These are phyloP conservation scores for Phocoena sinus DNA, from an alignment of 2,113 vertebrate genomes.

Conservation along the genomic window DNA sequence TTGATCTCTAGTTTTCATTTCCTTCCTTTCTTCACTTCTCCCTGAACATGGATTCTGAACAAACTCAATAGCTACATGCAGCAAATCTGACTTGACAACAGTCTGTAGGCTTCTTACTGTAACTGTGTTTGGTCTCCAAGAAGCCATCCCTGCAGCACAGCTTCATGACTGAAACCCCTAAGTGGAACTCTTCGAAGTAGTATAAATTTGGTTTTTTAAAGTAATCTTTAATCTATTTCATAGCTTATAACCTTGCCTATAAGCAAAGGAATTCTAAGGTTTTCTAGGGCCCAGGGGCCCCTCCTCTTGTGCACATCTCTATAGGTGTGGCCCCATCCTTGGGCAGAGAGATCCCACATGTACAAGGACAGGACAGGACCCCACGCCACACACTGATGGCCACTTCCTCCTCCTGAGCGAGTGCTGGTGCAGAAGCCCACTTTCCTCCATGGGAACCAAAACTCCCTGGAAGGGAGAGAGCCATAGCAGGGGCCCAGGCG, in stretches of 20 bases:
- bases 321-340: not conserved
- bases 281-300: not conserved
- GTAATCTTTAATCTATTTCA: not conserved
- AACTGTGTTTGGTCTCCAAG: not conserved
- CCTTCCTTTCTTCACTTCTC: not conserved
- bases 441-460: not conserved
- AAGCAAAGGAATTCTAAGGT: not conserved
- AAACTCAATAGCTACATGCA: not conserved
- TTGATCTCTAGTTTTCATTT: not conserved
- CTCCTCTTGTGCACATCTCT: not conserved
- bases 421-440: not conserved
- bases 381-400: not conserved
- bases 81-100: not conserved
- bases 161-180: not conserved
- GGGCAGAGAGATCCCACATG: not conserved
- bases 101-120: not conserved
- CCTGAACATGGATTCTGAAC: not conserved
- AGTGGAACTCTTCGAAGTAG: not conserved
- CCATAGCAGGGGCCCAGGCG: not conserved
- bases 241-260: not conserved
- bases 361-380: not conserved
- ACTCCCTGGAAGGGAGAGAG: not conserved
- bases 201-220: not conserved
- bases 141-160: not conserved
- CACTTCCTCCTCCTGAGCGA: not conserved